Conservation (phyloP, 2,888 invertebrate species). For the Drosophila helvetica region DNA sequence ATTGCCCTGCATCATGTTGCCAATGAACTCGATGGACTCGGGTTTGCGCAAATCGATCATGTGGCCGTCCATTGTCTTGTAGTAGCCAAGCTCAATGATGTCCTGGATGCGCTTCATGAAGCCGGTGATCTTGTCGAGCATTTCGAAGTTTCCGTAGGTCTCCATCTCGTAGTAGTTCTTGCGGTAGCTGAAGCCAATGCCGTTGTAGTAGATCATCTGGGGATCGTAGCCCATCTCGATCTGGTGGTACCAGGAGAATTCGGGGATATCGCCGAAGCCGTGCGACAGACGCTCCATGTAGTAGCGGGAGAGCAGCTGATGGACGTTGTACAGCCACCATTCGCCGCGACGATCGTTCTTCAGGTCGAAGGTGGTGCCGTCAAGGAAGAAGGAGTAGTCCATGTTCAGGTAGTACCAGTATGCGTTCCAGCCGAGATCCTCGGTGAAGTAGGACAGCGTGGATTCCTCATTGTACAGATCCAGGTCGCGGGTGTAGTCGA, state of each 20-base stretch:
- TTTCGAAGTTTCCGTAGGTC: slow-evolving; percentile 82
- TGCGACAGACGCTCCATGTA: slow-evolving; percentile 90
- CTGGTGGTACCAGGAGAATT: slow-evolving; percentile 85
- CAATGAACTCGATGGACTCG: slow-evolving; percentile 86
- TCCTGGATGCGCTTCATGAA: slow-evolving; percentile 84
- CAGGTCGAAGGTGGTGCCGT: slow-evolving; percentile 85
- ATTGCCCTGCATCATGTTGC: slow-evolving; percentile 85
- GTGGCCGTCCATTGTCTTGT: slow-evolving; percentile 70
- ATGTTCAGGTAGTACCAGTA: slow-evolving; percentile 87
- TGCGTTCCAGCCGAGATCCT: slow-evolving; percentile 88
- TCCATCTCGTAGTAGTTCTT: slow-evolving; percentile 86
- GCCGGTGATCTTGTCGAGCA: slow-evolving; percentile 60
- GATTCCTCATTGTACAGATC: slow-evolving; percentile 85
- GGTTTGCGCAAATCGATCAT: slow-evolving; percentile 77
- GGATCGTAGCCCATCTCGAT: slow-evolving; percentile 87
- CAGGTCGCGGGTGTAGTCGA: slow-evolving; percentile 86
- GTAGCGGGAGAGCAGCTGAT: slow-evolving; percentile 89
- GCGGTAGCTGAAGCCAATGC: slow-evolving; percentile 87
- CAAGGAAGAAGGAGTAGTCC: slow-evolving; percentile 88
- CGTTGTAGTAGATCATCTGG: slow-evolving; percentile 87
- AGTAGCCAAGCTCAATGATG: slow-evolving; percentile 85
- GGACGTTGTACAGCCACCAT: slow-evolving; percentile 87
- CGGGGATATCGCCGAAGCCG: slow-evolving; percentile 87
- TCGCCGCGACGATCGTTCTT: slow-evolving; percentile 87
- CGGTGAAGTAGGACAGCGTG: slow-evolving; percentile 88